Conservation (phyloP, 2,797 vertebrate species). For the Sebastes variabilis region DNA sequence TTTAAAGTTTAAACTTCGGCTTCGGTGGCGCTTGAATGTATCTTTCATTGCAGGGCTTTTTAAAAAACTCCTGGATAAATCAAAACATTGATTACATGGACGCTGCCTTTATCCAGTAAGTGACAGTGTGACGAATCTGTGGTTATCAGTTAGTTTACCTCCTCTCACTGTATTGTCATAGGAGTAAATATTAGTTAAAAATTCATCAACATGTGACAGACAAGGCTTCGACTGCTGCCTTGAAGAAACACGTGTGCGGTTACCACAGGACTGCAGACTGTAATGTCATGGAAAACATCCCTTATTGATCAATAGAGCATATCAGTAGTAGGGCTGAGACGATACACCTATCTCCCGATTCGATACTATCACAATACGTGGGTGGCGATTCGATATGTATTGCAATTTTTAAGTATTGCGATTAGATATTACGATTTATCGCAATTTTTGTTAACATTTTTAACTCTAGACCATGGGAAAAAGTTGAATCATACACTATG, state of each 20-base stretch:
- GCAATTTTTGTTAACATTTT: too few relatives aligned
- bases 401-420: too few relatives aligned
- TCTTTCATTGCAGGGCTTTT: conserved; percentile 27
- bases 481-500: too few relatives aligned
- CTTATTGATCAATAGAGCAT: not conserved
- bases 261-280: not conserved
- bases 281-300: not conserved
- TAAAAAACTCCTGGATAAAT: conserved; percentile 16
- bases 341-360: too few relatives aligned
- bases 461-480: too few relatives aligned
- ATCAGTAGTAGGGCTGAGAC: not conserved
- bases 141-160: conserved; percentile 9
- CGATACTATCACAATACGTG: too few relatives aligned
- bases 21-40: conserved; percentile 21
- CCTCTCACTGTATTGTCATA: not conserved
- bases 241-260: not conserved
- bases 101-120: conserved; percentile 4
- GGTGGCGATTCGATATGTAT: too few relatives aligned
- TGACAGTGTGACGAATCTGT: not conserved
- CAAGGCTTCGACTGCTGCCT: not conserved
- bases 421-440: too few relatives aligned
- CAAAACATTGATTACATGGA: conserved; percentile 7
- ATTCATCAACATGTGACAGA: conserved; percentile 2
- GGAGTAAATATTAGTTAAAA: conserved; percentile 25
- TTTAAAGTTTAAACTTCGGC: conserved; percentile 58